Percentiles rank a stretch among this genome's conserved stretches.
These are phyloP conservation scores for Griposia aprilina DNA, from an alignment of 2,888 invertebrate species.

Conservation along the genomic window DNA sequence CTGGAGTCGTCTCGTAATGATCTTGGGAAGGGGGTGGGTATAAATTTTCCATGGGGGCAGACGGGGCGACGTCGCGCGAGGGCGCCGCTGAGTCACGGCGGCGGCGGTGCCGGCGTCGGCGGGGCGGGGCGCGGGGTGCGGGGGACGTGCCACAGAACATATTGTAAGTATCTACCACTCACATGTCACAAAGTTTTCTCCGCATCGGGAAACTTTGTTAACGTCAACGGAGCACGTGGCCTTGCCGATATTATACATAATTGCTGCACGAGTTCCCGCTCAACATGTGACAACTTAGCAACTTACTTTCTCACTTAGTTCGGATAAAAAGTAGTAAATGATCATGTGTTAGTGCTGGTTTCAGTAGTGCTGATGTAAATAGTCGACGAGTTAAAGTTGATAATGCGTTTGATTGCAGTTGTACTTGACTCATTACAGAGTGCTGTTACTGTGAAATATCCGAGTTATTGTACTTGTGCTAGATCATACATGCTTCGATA, in stretches of 20 bases:
- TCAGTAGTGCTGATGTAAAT: slow-evolving; percentile 31
- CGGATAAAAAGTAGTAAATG: slow-evolving; percentile 48
- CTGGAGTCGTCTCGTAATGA: slow-evolving; percentile 78
- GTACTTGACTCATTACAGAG: slow-evolving; percentile 52
- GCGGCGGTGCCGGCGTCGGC: slow-evolving; percentile 77
- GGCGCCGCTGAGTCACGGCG: slow-evolving; percentile 90
- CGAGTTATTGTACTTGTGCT: slow-evolving; percentile 66
- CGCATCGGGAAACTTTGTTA: slow-evolving; percentile 90
- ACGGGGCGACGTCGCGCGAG: slow-evolving; percentile 90
- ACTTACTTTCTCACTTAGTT: slow-evolving; percentile 55
- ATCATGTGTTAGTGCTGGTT: slow-evolving; percentile 23
- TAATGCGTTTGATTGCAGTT: slow-evolving; percentile 49
- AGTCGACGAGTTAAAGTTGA: slow-evolving; percentile 39
- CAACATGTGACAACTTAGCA: slow-evolving; percentile 74
- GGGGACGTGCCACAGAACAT: slow-evolving; percentile 79
- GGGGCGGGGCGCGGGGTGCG: slow-evolving; percentile 68
- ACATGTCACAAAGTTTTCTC: slow-evolving; percentile 91
- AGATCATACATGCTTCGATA: slow-evolving; percentile 52
- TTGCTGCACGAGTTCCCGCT: slow-evolving; percentile 79
- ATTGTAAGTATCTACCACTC: slow-evolving; percentile 90
- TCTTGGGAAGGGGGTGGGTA: slow-evolving; percentile 89
- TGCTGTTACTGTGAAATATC: slow-evolving; percentile 47
- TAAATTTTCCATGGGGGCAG: slow-evolving; percentile 90
- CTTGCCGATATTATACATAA: slow-evolving; percentile 86
- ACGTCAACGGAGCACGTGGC: slow-evolving; percentile 90